Evolutionary conservation across 1,140 invertebrate genomes (phyloP), one percentile per base, ranked within the genome.

Genomic region (Drosophila novamexicana): DNA sequence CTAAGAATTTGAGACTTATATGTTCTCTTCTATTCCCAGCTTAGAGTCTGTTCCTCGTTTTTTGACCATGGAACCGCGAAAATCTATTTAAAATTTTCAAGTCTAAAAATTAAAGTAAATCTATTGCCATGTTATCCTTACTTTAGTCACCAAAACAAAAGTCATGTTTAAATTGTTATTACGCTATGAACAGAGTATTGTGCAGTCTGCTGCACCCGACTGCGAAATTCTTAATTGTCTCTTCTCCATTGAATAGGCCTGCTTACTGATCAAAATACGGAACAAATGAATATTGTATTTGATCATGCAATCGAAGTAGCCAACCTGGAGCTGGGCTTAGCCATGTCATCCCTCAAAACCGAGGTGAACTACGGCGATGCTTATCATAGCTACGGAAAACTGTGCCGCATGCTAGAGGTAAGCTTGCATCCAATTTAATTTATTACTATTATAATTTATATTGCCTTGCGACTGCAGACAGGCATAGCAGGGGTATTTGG

Each of bases 401-500:
- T 93, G 3, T 94, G 93, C 57, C 64, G 81, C n/a, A 88, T 94
- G 75, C 62, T 94, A 1, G 72, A 92, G 81, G 92, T 93, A 79
- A 65, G n/a, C 39, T 16, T 29, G 2, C 0, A 9, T 56, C 0
- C 5, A 10, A 7, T n/a, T 49, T n/a, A 2, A 34, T 58, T 0
- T 39, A 12, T 42, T n/a, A 7, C n/a, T 36, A 18, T 44, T 7
- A 50, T 7, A 7, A 14, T n/a, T n/a, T 14, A 32, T 14, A 4
- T 36, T 49, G 7, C 1, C 7, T 22, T 8, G 29, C 1, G 0
- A 18, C 29, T 39, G 6, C 63, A 94, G 94, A 92, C 93, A 12
- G 96, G 96, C 32, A 93, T 97, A 8, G 95, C 95, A 1, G 97
- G 94, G 0, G 93, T 99, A 57, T 96, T 98, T 92, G 98, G 97